A percentile compares a stretch with the other conserved stretches of the same genome.
These are phyloP conservation scores for Phrynocephalus forsythii DNA, from an alignment of 2,797 vertebrate species.

Conservation along the genomic window DNA sequence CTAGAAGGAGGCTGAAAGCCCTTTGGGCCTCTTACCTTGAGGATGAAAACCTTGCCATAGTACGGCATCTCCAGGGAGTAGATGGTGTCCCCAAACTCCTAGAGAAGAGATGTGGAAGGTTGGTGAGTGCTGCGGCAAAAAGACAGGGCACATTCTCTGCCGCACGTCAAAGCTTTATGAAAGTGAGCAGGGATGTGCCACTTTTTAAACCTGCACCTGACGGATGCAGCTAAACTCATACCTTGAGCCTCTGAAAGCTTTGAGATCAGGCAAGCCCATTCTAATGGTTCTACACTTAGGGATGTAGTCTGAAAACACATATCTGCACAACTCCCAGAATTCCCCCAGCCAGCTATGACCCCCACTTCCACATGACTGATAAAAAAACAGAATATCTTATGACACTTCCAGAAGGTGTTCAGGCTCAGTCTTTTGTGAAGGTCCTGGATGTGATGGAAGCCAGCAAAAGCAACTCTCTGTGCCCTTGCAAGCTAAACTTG, in stretches of 20 bases:
- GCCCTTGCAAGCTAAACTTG: not conserved
- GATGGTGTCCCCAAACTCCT: constrained; percentile 92
- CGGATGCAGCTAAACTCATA: not conserved
- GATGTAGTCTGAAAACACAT: no score
- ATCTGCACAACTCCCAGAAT: no score
- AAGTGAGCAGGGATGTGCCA: not conserved
- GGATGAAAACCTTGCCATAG: constrained; percentile 94
- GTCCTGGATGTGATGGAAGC: not conserved
- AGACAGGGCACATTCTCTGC: not conserved
- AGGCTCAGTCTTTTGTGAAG: not conserved
- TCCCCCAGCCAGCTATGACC: no score
- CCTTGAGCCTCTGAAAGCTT: no score
- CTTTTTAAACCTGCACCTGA: not conserved
- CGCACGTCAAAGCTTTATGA: not conserved
- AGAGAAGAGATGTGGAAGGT: constrained; percentile 30
- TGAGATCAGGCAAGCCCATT: not conserved
- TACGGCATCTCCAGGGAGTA: constrained; percentile 93
- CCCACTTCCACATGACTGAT: not conserved
- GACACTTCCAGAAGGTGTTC: not conserved
- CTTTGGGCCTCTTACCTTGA: constrained; percentile 86
- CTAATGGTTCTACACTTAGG: not conserved
- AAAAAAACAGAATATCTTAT: not conserved
- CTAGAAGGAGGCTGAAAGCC: not conserved
- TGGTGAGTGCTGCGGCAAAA: not conserved
- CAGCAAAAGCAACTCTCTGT: not conserved